Conservation (phyloP, 2,113 vertebrate genomes). For the Lichenostomus cassidix region DNA sequence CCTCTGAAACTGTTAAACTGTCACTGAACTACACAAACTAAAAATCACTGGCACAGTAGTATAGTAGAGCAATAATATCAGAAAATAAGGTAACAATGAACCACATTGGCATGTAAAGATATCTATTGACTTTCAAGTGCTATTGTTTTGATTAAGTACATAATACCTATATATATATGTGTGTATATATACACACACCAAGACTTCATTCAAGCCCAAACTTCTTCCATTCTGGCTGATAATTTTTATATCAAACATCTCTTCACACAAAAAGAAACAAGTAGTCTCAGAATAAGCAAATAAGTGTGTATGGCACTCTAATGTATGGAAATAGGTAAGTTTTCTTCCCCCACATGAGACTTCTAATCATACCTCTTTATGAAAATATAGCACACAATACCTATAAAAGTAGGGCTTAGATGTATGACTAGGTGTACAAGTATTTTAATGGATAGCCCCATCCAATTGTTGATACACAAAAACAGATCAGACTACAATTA, state of each 20-base stretch:
- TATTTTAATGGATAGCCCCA: background rate
- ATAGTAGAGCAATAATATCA: background rate
- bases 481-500: slow-evolving; percentile 48
- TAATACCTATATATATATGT: background rate
- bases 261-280: background rate
- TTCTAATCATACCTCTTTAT: background rate
- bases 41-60: background rate
- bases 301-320: background rate
- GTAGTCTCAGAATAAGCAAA: background rate
- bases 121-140: background rate
- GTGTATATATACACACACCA: too few species aligned
- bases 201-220: background rate
- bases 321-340: background rate
- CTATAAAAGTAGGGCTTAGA: background rate
- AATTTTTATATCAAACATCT: background rate
- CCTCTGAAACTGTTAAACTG: background rate
- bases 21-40: background rate
- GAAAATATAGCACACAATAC: background rate
- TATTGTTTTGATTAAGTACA: background rate
- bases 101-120: background rate
- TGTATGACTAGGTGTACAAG: background rate
- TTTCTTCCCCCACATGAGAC: accelerated
- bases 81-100: background rate
- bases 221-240: background rate
- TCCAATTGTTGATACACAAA: background rate